These are phyloP conservation scores for Microplitis demolitor DNA, from an alignment of 1,140 invertebrate genomes.

Conservation along the genomic window DNA sequence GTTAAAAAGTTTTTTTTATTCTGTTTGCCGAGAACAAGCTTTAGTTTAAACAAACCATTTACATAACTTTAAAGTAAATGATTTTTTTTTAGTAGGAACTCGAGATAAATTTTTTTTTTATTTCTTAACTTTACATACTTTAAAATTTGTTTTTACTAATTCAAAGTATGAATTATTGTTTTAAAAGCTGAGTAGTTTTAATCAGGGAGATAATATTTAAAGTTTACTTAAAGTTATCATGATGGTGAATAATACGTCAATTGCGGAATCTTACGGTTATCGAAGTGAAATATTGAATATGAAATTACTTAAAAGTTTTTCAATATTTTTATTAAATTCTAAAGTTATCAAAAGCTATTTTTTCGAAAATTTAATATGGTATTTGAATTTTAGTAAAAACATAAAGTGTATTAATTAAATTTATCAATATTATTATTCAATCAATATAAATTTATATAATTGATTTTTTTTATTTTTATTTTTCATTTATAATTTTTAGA, in stretches of 20 bases:
- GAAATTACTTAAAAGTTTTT: not conserved
- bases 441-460: too few relatives aligned
- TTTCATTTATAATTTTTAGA: not conserved
- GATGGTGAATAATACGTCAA: not conserved
- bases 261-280: not conserved
- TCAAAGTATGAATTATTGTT: not conserved
- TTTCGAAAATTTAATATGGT: not conserved
- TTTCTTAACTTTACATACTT: too few relatives aligned
- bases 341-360: not conserved
- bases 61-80: not conserved
- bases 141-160: not conserved
- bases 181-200: not conserved
- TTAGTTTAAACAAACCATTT: not conserved
- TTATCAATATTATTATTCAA: too few relatives aligned
- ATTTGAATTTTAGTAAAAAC: too few relatives aligned
- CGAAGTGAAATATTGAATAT: constrained; percentile 1
- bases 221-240: constrained; percentile 3
- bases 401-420: too few relatives aligned
- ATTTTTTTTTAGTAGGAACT: not conserved
- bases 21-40: too few relatives aligned
- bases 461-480: too few relatives aligned
- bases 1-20: not conserved
- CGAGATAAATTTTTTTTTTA: not conserved
- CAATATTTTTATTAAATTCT: not conserved
- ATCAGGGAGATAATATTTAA: constrained; percentile 10